These are phyloP conservation scores for Heliangelus exortis DNA, from an alignment of 2,797 vertebrate genomes.

Conservation along the genomic window DNA sequence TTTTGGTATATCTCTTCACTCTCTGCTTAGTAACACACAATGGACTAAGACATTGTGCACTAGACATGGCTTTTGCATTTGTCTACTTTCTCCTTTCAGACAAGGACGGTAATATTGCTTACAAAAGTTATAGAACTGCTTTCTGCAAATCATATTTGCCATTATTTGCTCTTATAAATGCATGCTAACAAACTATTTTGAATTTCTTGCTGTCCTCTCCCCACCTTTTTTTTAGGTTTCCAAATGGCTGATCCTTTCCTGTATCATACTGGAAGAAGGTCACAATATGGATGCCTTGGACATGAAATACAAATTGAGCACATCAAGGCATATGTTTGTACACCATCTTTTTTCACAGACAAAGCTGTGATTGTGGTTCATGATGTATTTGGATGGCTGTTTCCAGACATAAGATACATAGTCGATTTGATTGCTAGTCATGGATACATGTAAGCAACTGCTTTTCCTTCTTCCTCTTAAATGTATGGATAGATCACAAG, in stretches of 20 bases:
- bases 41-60: not conserved
- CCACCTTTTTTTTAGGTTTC: not conserved
- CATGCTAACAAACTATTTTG: not conserved
- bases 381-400: conserved; percentile 90
- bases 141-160: not conserved
- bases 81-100: not conserved
- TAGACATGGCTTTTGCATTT: not conserved
- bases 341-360: conserved; percentile 77
- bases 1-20: not conserved
- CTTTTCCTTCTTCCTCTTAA: not conserved
- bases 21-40: not conserved
- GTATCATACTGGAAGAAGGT: conserved; percentile 85
- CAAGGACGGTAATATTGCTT: not conserved
- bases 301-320: conserved; percentile 88
- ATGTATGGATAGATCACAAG: not conserved
- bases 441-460: conserved; percentile 86
- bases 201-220: not conserved
- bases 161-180: not conserved
- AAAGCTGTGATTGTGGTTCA: conserved; percentile 90
- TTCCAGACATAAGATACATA: conserved; percentile 93
- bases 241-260: conserved; percentile 91
- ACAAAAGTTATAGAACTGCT: not conserved
- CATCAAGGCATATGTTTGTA: conserved; percentile 86
- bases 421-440: conserved; percentile 88
- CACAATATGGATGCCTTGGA: conserved; percentile 87